A percentile compares a stretch with the other conserved stretches of the same genome.
These are phyloP conservation scores for Leiothrix lutea DNA, from an alignment of 2,113 vertebrate species.

Conservation along the genomic window DNA sequence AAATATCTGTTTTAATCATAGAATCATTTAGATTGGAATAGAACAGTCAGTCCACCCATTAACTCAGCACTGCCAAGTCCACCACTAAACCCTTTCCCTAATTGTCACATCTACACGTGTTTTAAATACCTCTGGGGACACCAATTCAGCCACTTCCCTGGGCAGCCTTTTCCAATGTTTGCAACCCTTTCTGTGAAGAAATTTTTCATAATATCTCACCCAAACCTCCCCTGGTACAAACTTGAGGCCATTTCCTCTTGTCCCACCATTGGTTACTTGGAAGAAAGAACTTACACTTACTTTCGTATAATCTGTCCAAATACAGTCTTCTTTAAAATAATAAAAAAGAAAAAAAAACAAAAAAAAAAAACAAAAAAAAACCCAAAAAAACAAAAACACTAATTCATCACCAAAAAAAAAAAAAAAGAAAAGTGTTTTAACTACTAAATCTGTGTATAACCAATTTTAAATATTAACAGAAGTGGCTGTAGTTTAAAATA, in stretches of 20 bases:
- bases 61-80: neutral
- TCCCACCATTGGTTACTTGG: rapidly evolving
- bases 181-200: neutral
- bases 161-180: neutral
- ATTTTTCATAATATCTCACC: neutral
- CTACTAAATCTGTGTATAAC: neutral
- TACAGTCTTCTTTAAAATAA: neutral
- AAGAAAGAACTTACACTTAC: neutral
- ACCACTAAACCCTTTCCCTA: too few species aligned
- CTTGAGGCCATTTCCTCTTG: neutral
- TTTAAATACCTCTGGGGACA: neutral
- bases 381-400: too few species aligned
- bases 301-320: neutral
- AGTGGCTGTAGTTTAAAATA: neutral
- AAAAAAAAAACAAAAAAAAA: neutral
- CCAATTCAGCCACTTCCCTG: too few species aligned
- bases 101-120: neutral
- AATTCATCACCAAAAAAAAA: neutral
- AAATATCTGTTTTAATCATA: neutral
- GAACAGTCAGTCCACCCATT: neutral
- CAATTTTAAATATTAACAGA: neutral
- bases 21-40: neutral
- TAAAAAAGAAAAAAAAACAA: neutral
- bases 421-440: neutral
- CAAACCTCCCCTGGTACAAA: neutral